A percentile compares a stretch with the other conserved stretches of the same genome.
Conservation (phyloP, 2,888 invertebrate species). For the Cantharis lateralis region DNA sequence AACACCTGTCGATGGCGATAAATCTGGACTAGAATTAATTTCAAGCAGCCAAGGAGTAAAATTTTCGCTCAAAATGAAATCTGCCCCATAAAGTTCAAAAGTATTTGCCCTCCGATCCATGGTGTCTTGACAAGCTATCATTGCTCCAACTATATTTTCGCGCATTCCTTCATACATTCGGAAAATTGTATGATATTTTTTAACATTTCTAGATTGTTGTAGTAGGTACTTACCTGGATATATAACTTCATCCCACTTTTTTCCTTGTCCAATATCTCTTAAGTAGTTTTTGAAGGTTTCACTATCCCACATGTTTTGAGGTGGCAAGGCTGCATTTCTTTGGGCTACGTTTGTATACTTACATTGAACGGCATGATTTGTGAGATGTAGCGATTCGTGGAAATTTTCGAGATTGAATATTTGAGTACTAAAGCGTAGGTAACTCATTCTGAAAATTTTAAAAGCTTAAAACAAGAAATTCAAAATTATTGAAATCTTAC, state of each 20-base stretch:
- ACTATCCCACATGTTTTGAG: conserved; percentile 95
- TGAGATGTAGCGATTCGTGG: conserved; percentile 90
- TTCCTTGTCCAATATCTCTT: conserved; percentile 73
- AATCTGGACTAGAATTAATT: conserved; percentile 92
- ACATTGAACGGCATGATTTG: conserved; percentile 92
- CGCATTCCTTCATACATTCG: conserved; percentile 46
- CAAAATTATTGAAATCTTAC: conserved; percentile 54
- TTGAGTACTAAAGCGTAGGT: conserved; percentile 90
- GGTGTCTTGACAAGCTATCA: conserved; percentile 84
- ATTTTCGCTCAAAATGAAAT: conserved; percentile 90
- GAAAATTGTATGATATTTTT: no score
- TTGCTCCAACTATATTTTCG: conserved; percentile 68
- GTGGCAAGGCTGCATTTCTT: conserved; percentile 76
- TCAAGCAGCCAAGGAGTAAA: conserved; percentile 92
- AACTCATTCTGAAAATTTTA: conserved; percentile 73
- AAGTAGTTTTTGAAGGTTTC: conserved; percentile 71
- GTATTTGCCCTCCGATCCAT: conserved; percentile 83
- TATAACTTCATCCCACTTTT: conserved; percentile 82
- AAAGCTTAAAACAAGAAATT: background rate
- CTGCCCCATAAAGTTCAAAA: conserved; percentile 93
- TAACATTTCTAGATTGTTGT: conserved; percentile 53
- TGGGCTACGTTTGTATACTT: conserved; percentile 75
- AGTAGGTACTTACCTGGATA: conserved; percentile 74
- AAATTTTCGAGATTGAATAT: conserved; percentile 84
- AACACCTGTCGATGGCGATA: conserved; percentile 88